Base-by-base conservation (phyloP, 2,113 vertebrate genomes). In the Glaucomys volans region DNA sequence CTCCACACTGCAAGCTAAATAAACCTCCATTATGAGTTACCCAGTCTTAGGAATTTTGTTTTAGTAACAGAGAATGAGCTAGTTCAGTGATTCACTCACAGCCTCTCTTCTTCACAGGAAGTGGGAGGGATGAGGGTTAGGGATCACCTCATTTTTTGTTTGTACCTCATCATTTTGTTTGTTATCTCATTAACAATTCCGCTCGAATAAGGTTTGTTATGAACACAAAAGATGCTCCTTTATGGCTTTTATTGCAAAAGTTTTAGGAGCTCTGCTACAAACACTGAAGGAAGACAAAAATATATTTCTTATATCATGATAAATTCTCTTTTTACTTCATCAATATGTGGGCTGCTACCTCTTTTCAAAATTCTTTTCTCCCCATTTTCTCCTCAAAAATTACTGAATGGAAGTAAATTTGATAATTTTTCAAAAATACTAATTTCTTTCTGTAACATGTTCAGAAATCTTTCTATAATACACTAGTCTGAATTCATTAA, bases 381-480 rank as follows among this genome's bases (percentile, higher is more conserved):
- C 47, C 64, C 52, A 93, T 30, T 79, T n/a, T 32, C 26, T 93
- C 26, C 50, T 69, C 52, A 8, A 80, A 28, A 91, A 47, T 79
- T 54, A 86, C 14, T 59, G 20, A 83, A 42, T 59, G 14, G 13
- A 91, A 83, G 11, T 44, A 47, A 87, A 90, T 17, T 14, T 52
- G 40, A 72, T 28, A n/a, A 17, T 74, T 52, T 79, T 62, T 79
- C 66, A 80, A 87, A 75, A 84, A 64, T 82, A 54, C 50, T 20
- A 2, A 77, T 77, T n/a, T 94, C 37, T 67, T 80, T 84, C 69
- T 80, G 71, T 75, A 97, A 87, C 4, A 64, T 42, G 40, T 37
- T 95, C 40, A 90, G 82, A 91, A 97, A 84, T 47, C n/a, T 11
- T 57, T 95, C 44, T 75, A 54, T 69, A 64, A 62, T 44, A 40